Percentiles rank a stretch among this genome's conserved stretches.
phyloP scores from a whole-genome alignment of 2,888 invertebrate genomes.

The Frankliniella fusca region DNA sequence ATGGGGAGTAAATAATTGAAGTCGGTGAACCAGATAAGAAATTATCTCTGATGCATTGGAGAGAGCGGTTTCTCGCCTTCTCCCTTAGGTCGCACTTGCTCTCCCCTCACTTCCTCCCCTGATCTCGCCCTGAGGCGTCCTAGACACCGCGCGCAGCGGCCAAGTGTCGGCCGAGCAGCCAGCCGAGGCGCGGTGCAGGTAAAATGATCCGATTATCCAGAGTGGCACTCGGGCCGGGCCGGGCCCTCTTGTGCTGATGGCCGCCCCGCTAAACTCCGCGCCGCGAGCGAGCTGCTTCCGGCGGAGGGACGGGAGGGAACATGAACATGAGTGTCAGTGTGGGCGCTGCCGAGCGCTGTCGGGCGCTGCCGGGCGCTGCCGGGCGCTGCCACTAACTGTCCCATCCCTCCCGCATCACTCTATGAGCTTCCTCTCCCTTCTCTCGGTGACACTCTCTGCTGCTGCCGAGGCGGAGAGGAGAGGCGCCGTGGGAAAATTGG shows the following conservation, averaged over 20 bases:
- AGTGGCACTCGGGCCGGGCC: neutral
- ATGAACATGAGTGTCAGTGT: neutral
- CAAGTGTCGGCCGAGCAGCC: neutral
- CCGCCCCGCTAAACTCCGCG: neutral
- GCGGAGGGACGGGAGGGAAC: neutral
- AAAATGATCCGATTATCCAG: constrained; percentile 14
- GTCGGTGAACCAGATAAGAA: no score
- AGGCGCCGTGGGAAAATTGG: no score
- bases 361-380: no score
- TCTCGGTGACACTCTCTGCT: no score
- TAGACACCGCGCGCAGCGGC: neutral
- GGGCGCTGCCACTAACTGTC: no score
- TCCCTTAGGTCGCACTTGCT: neutral
- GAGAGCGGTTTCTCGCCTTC: no score
- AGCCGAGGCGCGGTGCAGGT: neutral
- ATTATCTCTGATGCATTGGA: no score
- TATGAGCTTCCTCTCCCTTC: no score
- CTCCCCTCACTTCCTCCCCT: neutral
- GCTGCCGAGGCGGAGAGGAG: no score
- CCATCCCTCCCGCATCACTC: no score
- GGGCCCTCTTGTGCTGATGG: neutral
- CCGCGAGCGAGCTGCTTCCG: neutral
- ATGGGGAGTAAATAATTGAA: no score
- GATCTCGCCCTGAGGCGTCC: neutral
- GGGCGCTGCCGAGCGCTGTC: neutral